phyloP scores from a whole-genome alignment of 2,797 vertebrate genomes.

The Poecilia velifera region DNA sequence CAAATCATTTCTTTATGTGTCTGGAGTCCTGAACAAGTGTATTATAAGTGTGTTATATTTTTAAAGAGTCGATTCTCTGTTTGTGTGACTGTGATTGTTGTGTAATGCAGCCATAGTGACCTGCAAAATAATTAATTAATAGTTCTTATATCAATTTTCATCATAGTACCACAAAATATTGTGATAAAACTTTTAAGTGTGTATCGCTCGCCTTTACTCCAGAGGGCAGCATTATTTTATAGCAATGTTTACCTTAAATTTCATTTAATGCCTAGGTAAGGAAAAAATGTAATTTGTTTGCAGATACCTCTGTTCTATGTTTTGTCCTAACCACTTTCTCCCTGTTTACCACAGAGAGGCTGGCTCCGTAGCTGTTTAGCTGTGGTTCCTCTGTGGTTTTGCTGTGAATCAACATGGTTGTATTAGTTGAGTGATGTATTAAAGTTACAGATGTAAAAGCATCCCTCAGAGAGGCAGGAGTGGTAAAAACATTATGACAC shows the following conservation, averaged over 20 bases:
- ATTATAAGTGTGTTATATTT: no score
- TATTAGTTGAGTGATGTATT: neutral
- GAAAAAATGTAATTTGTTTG: neutral
- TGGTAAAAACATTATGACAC: neutral
- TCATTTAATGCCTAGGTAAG: neutral
- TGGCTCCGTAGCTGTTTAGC: neutral
- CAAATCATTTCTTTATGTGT: no score
- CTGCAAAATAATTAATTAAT: no score
- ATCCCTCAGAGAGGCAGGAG: neutral
- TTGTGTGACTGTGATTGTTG: no score
- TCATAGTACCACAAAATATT: no score
- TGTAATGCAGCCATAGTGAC: no score
- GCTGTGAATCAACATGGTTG: neutral
- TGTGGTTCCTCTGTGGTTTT: neutral
- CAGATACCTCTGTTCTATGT: neutral
- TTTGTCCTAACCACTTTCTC: neutral
- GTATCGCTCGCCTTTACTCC: no score
- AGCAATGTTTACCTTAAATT: neutral
- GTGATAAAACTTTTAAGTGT: no score
- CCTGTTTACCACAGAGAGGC: neutral
- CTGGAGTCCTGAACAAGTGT: no score
- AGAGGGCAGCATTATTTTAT: neutral
- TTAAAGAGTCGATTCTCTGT: no score
- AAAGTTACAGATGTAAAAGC: neutral
- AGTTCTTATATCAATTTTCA: no score